These are phyloP conservation scores for Rhodophaea formosa DNA, from an alignment of 2,888 invertebrate species.

Conservation along the genomic window DNA sequence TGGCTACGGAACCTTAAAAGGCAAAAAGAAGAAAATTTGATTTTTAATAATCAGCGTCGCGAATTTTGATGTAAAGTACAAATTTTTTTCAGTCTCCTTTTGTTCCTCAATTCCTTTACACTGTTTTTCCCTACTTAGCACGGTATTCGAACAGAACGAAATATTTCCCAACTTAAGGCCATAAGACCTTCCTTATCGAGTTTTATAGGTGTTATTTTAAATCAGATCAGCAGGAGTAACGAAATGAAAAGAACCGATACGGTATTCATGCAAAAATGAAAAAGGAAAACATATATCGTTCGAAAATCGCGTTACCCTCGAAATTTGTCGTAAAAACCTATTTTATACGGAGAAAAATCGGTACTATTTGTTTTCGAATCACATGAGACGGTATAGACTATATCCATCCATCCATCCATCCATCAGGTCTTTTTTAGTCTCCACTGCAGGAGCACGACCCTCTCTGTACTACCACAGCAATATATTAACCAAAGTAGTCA, in stretches of 20 bases:
- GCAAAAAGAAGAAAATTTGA: too few relatives aligned
- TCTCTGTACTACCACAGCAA: too few relatives aligned
- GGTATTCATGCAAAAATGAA: constrained; percentile 16
- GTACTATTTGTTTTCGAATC: neutral
- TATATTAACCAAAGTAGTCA: too few relatives aligned
- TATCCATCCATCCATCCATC: too few relatives aligned
- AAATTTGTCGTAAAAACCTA: constrained; percentile 56
- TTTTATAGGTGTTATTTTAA: constrained; percentile 2
- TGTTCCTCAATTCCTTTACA: too few relatives aligned
- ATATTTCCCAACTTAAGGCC: neutral
- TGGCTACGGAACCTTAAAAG: too few relatives aligned
- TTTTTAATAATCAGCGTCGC: too few relatives aligned
- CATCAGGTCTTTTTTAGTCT: too few relatives aligned
- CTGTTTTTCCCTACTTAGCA: neutral
- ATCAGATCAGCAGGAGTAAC: constrained; percentile 21
- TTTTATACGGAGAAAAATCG: constrained; percentile 44
- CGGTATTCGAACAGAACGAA: neutral
- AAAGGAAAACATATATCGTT: constrained; percentile 31
- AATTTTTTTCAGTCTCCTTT: too few relatives aligned
- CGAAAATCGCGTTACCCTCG: constrained; percentile 51
- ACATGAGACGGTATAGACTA: neutral
- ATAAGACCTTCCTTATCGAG: neutral
- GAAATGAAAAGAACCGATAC: constrained; percentile 27
- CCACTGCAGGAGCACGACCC: too few relatives aligned
- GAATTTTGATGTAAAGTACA: too few relatives aligned